Evolutionary conservation across 1,140 invertebrate genomes (phyloP).

Genomic region (Diorhabda elongata): DNA sequence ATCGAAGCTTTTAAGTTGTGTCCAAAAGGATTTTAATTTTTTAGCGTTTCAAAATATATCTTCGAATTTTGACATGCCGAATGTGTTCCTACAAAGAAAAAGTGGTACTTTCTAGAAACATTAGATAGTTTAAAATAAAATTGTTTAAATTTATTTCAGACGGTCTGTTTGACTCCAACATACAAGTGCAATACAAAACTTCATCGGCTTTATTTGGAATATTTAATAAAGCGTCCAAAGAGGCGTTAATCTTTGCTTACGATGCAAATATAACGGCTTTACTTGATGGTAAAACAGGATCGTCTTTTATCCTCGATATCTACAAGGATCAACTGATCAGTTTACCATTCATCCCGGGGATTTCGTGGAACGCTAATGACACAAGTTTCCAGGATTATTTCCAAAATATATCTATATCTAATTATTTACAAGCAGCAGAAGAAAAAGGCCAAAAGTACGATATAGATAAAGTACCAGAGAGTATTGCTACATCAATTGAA

Average conservation of each 20-base stretch:
- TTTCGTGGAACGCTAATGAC: background rate
- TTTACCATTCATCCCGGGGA: no score
- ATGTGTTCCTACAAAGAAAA: no score
- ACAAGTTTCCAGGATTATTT: slow-evolving; percentile 6
- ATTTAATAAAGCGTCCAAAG: background rate
- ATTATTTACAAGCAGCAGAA: background rate
- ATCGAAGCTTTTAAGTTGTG: no score
- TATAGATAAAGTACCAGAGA: background rate
- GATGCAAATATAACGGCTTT: background rate
- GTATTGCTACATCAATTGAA: background rate
- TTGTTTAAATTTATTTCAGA: no score
- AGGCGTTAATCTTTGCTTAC: background rate
- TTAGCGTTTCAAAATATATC: no score
- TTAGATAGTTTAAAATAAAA: no score
- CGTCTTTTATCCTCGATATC: background rate
- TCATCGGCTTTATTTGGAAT: background rate
- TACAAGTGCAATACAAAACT: no score
- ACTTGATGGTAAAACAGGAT: background rate
- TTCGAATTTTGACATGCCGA: no score
- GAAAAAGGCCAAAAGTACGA: background rate
- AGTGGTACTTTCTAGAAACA: no score
- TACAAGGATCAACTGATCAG: background rate
- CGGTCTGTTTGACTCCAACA: no score
- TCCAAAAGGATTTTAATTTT: no score
- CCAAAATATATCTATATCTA: background rate